These are phyloP conservation scores for Scytalopus superciliaris DNA, from an alignment of 2,113 vertebrate genomes.

Conservation along the genomic window DNA sequence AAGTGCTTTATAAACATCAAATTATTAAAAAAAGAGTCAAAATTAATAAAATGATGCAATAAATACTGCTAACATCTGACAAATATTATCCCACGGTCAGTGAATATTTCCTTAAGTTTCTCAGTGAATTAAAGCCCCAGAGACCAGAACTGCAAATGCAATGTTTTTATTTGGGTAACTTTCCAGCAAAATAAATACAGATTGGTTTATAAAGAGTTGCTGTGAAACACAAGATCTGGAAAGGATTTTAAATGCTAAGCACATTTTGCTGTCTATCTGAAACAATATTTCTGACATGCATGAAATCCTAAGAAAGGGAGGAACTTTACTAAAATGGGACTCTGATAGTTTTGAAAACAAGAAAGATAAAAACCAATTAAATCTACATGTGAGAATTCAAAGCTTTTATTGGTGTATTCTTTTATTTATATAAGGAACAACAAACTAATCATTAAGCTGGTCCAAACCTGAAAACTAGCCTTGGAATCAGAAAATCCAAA, in stretches of 20 bases:
- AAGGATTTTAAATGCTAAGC: neutral
- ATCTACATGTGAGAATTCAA: neutral
- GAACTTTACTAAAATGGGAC: neutral
- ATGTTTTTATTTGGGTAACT: neutral
- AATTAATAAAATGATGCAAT: neutral
- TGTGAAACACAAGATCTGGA: neutral
- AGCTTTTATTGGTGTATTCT: neutral
- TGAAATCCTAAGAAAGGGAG: neutral
- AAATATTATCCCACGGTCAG: neutral
- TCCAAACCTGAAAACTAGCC: neutral
- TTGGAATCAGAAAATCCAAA: neutral
- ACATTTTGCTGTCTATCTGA: neutral
- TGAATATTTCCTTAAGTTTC: neutral
- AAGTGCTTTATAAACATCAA: neutral
- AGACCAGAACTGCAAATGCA: slow-evolving; percentile 7
- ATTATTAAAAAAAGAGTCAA: neutral
- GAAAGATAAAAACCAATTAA: neutral
- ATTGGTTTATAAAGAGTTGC: neutral
- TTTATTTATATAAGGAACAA: neutral
- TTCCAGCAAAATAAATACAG: slow-evolving; percentile 20
- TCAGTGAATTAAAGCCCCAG: neutral
- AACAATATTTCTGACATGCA: neutral
- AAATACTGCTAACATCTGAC: neutral
- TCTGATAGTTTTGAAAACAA: neutral
- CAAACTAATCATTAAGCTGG: neutral